A percentile compares a stretch with the other conserved stretches of the same genome.
Evolutionary conservation across 2,888 invertebrate genomes (phyloP).

Genomic region (Thymelicus sylvestris): DNA sequence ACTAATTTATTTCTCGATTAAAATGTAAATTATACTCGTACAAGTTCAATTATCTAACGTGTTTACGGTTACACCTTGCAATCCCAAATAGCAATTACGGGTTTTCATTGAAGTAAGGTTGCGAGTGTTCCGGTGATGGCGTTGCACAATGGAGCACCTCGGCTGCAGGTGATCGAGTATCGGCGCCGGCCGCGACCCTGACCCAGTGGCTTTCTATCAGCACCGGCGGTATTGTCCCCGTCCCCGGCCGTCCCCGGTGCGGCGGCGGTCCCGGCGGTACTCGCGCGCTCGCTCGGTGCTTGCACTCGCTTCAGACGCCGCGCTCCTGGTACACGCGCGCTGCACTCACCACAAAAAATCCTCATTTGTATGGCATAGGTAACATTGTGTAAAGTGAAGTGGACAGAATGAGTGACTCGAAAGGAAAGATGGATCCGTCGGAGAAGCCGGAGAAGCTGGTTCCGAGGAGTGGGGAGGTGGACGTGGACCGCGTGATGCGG

Average conservation of each 20-base stretch:
- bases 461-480: slow-evolving; percentile 48
- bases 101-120: slow-evolving; percentile 17
- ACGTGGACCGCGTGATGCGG: slow-evolving; percentile 54
- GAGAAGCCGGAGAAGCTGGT: background rate
- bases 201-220: slow-evolving; percentile 43
- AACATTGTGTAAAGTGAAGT: background rate
- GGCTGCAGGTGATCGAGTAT: slow-evolving; percentile 17
- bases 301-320: slow-evolving; percentile 2
- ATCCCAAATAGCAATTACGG: slow-evolving; percentile 30
- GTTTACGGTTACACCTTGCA: slow-evolving; percentile 17
- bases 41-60: background rate
- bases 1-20: slow-evolving; percentile 18
- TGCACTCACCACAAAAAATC: background rate
- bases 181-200: slow-evolving; percentile 41
- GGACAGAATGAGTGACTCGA: slow-evolving; percentile 33
- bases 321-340: slow-evolving; percentile 15
- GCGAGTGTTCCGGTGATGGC: slow-evolving; percentile 18
- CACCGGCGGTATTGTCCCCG: background rate
- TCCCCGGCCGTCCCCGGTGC: background rate
- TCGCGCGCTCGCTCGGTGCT: background rate
- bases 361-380: background rate
- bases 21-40: background rate
- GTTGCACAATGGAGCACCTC: slow-evolving; percentile 13
- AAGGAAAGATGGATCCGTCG: slow-evolving; percentile 10
- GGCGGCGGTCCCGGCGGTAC: no score